Evolutionary conservation across 2,888 invertebrate species (phyloP).

Genomic region (Norana najaformis): DNA sequence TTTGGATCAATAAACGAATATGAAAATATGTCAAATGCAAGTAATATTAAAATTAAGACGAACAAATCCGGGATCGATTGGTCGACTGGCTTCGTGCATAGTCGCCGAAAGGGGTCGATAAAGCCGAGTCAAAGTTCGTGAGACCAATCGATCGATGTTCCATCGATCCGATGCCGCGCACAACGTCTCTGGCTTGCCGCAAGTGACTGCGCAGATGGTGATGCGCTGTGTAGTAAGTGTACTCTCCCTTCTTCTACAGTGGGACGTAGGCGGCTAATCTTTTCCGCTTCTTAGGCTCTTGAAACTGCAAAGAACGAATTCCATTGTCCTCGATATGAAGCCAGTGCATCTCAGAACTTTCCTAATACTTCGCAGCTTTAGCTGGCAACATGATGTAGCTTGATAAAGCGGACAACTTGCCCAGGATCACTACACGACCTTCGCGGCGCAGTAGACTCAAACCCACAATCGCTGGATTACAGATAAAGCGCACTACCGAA

Average conservation of each 20-base stretch:
- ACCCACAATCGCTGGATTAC: neutral
- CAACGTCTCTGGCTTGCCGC: too few relatives aligned
- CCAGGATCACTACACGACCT: neutral
- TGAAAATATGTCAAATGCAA: too few relatives aligned
- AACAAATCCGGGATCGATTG: too few relatives aligned
- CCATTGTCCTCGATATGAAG: neutral
- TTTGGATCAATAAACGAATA: too few relatives aligned
- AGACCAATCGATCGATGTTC: too few relatives aligned
- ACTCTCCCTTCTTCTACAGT: neutral
- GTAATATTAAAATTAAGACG: too few relatives aligned
- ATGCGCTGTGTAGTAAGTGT: too few relatives aligned
- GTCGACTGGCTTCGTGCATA: too few relatives aligned
- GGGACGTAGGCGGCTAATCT: neutral
- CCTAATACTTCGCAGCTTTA: neutral
- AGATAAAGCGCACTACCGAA: neutral
- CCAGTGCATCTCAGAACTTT: neutral
- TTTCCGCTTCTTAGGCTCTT: neutral
- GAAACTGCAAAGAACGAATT: neutral
- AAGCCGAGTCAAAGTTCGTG: too few relatives aligned
- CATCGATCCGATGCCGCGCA: too few relatives aligned
- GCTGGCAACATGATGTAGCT: neutral
- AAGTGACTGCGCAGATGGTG: too few relatives aligned
- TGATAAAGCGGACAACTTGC: neutral
- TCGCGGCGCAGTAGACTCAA: neutral
- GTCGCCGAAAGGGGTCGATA: too few relatives aligned